phyloP scores from a whole-genome alignment of 2,888 invertebrate genomes.

The Ennomos quercinarius region DNA sequence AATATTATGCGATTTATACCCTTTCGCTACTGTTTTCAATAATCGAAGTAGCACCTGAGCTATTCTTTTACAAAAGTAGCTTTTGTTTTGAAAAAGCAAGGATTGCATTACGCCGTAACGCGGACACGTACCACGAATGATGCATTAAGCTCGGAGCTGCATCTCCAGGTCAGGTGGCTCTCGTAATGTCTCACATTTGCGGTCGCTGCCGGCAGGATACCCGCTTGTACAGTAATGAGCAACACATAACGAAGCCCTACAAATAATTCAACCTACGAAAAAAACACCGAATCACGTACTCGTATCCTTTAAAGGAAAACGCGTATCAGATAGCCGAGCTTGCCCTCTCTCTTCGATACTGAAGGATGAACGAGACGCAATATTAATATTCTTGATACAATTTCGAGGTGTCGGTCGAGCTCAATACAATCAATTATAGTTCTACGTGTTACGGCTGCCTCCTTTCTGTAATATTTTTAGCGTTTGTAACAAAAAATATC shows the following conservation, averaged over 20 bases:
- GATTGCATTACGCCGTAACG: slow-evolving; percentile 44
- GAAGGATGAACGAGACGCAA: slow-evolving; percentile 59
- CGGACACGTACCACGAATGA: slow-evolving; percentile 68
- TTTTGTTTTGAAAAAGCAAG: slow-evolving; percentile 54
- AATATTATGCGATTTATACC: too few relatives aligned
- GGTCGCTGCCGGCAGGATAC: slow-evolving; percentile 81
- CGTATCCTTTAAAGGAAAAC: slow-evolving; percentile 83
- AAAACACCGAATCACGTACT: slow-evolving; percentile 84
- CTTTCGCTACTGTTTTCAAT: slow-evolving; percentile 8
- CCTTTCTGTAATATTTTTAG: slow-evolving; percentile 73
- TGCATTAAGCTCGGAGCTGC: slow-evolving; percentile 61
- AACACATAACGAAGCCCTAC: slow-evolving; percentile 84
- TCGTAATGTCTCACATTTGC: slow-evolving; percentile 82
- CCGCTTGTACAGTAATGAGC: slow-evolving; percentile 83
- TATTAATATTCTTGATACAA: slow-evolving; percentile 71
- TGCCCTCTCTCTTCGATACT: slow-evolving; percentile 55
- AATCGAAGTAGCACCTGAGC: slow-evolving; percentile 40
- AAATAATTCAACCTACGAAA: slow-evolving; percentile 84
- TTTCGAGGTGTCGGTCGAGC: slow-evolving; percentile 76
- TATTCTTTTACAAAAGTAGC: slow-evolving; percentile 27
- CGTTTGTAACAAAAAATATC: slow-evolving; percentile 62
- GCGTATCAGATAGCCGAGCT: slow-evolving; percentile 77
- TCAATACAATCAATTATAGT: slow-evolving; percentile 83
- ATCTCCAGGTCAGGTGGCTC: slow-evolving; percentile 73
- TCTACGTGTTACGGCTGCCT: slow-evolving; percentile 77